Conservation (phyloP, 2,888 invertebrate genomes). For the Brenthis hecate region DNA sequence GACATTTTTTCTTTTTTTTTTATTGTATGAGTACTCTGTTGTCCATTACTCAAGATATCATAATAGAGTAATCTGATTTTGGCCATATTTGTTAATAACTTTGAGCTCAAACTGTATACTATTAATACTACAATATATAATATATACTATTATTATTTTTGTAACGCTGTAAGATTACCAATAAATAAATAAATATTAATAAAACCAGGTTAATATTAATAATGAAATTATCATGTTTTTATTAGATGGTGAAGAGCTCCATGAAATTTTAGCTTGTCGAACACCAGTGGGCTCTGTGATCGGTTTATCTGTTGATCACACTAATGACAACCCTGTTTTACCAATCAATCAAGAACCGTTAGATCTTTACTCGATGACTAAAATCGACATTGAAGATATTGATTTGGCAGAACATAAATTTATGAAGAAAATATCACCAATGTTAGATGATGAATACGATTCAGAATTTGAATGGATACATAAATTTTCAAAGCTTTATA, state of each 20-base stretch:
- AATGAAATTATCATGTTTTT: slow-evolving; percentile 5
- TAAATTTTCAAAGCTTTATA: slow-evolving; percentile 56
- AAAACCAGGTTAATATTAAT: not conserved
- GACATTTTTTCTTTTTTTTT: too few species aligned
- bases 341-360: slow-evolving; percentile 31
- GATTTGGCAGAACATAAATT: slow-evolving; percentile 48
- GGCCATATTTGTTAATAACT: too few species aligned
- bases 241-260: slow-evolving; percentile 45
- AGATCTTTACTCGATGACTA: slow-evolving; percentile 35
- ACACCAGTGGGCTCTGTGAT: slow-evolving; percentile 39
- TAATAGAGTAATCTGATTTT: too few species aligned
- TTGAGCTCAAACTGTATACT: too few species aligned
- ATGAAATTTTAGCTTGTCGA: slow-evolving; percentile 43
- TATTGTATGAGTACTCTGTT: too few species aligned
- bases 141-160: too few species aligned
- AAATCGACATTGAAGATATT: slow-evolving; percentile 43
- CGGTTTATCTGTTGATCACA: slow-evolving; percentile 32
- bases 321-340: slow-evolving; percentile 29
- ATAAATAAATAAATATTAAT: too few species aligned
- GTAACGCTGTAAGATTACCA: too few species aligned
- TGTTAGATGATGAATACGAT: slow-evolving; percentile 56
- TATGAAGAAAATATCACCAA: slow-evolving; percentile 59
- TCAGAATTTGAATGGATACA: slow-evolving; percentile 60
- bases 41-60: too few species aligned
- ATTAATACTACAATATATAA: too few species aligned